phyloP scores from a whole-genome alignment of 2,797 vertebrate species.

The Poecile montanus region DNA sequence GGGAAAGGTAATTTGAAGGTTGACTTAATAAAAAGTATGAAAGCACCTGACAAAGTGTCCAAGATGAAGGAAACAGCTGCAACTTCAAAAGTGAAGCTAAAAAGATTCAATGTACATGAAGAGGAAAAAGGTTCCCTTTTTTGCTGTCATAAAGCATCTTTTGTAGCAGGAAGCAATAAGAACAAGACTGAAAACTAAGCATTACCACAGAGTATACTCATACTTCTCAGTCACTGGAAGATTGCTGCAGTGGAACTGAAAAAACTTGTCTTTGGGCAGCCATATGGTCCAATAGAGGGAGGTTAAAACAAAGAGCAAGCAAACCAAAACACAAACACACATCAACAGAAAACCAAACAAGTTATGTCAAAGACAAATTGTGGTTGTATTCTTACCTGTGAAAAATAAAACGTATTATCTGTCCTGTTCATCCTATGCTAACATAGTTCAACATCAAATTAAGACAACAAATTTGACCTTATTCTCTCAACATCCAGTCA shows the following conservation, averaged over 20 bases:
- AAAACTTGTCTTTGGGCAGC: not conserved
- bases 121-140: conserved; percentile 27
- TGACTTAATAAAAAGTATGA: conserved; percentile 53
- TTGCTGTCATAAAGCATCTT: conserved; percentile 44
- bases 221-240: not conserved
- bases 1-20: conserved; percentile 39
- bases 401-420: not conserved
- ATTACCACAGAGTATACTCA: not conserved
- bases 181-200: conserved; percentile 18
- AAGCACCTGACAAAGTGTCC: conserved; percentile 36
- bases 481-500: not conserved
- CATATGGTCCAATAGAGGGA: not conserved
- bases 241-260: not conserved
- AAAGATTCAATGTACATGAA: conserved; percentile 9
- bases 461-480: not conserved
- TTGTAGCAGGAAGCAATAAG: conserved; percentile 4
- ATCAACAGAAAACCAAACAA: not conserved
- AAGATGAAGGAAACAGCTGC: conserved; percentile 37
- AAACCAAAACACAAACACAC: not conserved
- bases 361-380: not conserved
- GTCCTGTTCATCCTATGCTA: not conserved
- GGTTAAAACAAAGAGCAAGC: not conserved
- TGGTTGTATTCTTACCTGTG: not conserved
- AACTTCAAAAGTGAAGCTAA: conserved; percentile 44
- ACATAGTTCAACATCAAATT: not conserved